A percentile compares a stretch with the other conserved stretches of the same genome.
These are phyloP conservation scores for Drosophila lacicola DNA, from an alignment of 2,888 invertebrate genomes.

Conservation along the genomic window DNA sequence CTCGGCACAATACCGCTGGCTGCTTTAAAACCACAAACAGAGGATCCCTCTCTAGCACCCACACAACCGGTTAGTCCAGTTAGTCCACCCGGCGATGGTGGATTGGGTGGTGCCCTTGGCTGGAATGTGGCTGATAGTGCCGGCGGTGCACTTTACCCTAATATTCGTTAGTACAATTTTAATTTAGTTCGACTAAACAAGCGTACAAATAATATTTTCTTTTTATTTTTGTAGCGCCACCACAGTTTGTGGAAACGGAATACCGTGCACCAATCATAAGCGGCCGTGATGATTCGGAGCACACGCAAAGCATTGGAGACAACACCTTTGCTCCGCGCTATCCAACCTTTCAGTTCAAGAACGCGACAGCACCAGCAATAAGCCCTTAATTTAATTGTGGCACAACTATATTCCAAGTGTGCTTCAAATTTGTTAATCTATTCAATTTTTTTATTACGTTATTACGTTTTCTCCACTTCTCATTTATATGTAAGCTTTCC, in stretches of 20 bases:
- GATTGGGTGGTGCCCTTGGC: conserved; percentile 84
- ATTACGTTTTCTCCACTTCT: conserved; percentile 15
- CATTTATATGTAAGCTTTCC: conserved; percentile 55
- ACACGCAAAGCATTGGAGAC: conserved; percentile 86
- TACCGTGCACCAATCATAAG: conserved; percentile 88
- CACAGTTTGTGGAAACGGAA: conserved; percentile 88
- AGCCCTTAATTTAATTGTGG: conserved; percentile 61
- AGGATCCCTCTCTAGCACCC: conserved; percentile 84
- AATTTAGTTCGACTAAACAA: background rate
- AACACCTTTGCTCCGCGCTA: conserved; percentile 87
- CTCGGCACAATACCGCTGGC: conserved; percentile 91
- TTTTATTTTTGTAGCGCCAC: conserved; percentile 86
- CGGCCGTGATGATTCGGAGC: conserved; percentile 88
- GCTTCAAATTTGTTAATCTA: conserved; percentile 18
- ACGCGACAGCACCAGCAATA: conserved; percentile 86
- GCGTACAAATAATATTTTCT: background rate
- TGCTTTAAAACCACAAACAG: conserved; percentile 84
- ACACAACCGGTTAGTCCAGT: conserved; percentile 85
- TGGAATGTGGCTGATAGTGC: conserved; percentile 85
- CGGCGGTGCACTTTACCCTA: conserved; percentile 85
- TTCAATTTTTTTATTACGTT: conserved; percentile 6
- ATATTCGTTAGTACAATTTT: conserved; percentile 85
- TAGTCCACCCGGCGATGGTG: conserved; percentile 82
- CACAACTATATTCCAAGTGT: background rate
- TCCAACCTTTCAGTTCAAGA: conserved; percentile 87